Percentiles rank a stretch among this genome's conserved stretches.
Evolutionary conservation across 92 coral and sea anemone species (phyloP).

Genomic region (Desmophyllum pertusum): DNA sequence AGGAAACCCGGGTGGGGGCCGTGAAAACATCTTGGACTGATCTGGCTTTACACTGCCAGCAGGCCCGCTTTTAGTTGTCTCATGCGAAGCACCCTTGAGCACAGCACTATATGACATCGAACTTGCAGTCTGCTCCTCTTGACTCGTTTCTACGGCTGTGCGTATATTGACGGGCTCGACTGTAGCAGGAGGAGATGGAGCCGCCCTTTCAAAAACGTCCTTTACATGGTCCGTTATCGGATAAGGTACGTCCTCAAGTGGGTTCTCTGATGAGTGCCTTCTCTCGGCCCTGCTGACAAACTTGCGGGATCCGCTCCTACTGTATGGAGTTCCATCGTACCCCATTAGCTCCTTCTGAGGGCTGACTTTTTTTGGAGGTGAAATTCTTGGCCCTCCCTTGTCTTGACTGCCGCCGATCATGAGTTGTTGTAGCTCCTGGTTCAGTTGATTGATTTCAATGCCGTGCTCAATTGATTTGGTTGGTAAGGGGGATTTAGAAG

Average conservation of each 20-base stretch:
- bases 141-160: slow-evolving; percentile 12
- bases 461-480: slow-evolving; percentile 1
- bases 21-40: slow-evolving; percentile 57
- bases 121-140: slow-evolving; percentile 11
- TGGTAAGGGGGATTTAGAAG: slow-evolving; percentile 26
- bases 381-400: slow-evolving; percentile 1
- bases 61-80: slow-evolving; percentile 28
- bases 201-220: slow-evolving; percentile 7
- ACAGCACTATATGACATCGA: slow-evolving; percentile 67
- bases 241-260: slow-evolving; percentile 19
- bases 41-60: slow-evolving; percentile 18
- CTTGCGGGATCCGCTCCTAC: slow-evolving; percentile 29
- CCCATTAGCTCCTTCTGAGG: slow-evolving; percentile 20
- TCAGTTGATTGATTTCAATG: slow-evolving; percentile 31
- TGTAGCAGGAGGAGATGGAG: background rate
- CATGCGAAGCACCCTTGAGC: slow-evolving; percentile 51
- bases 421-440: slow-evolving; percentile 50
- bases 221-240: slow-evolving; percentile 15
- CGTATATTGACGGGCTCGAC: slow-evolving; percentile 6
- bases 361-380: slow-evolving; percentile 20
- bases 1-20: slow-evolving; percentile 83
- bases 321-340: slow-evolving; percentile 39
- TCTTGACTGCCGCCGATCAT: slow-evolving; percentile 24
- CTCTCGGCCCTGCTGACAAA: slow-evolving; percentile 40
- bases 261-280: slow-evolving; percentile 34